Percentiles rank a stretch among this genome's conserved stretches.
Evolutionary conservation across 2,888 invertebrate genomes (phyloP).

Genomic region (Limnephilus auricula): DNA sequence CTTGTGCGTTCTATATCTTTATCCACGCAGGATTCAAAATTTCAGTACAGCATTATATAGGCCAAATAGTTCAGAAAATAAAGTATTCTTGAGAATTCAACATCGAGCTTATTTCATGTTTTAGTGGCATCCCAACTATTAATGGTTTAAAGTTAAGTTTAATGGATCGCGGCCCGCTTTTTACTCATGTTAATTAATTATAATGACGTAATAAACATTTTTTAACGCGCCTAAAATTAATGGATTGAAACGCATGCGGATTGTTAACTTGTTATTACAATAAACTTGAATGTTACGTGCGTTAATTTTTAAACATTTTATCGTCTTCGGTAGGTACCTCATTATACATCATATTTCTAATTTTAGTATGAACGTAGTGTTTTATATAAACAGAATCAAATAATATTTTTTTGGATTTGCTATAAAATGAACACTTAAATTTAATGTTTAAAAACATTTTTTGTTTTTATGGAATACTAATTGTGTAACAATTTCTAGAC

Average conservation of each 20-base stretch:
- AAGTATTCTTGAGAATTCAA: neutral
- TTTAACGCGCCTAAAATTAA: constrained; percentile 29
- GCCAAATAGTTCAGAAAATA: neutral
- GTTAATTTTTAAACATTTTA: neutral
- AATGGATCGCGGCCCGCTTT: neutral
- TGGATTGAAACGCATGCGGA: constrained; percentile 5
- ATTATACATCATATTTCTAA: neutral
- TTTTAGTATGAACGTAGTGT: neutral
- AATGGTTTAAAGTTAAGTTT: constrained; percentile 10
- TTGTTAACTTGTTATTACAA: neutral
- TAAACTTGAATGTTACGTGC: neutral
- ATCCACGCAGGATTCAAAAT: neutral
- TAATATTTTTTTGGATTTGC: neutral
- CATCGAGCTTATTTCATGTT: neutral
- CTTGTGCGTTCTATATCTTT: neutral
- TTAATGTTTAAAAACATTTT: too few species aligned
- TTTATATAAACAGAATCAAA: neutral
- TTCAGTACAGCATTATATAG: neutral
- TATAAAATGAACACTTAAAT: neutral
- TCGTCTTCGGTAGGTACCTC: neutral
- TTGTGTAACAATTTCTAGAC: too few species aligned
- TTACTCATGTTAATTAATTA: constrained; percentile 23
- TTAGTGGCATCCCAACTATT: neutral
- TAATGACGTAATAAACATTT: constrained; percentile 16
- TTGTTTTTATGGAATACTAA: too few species aligned